Conservation (phyloP, 2,113 vertebrate species). For the Romanogobio albipinnatus region DNA sequence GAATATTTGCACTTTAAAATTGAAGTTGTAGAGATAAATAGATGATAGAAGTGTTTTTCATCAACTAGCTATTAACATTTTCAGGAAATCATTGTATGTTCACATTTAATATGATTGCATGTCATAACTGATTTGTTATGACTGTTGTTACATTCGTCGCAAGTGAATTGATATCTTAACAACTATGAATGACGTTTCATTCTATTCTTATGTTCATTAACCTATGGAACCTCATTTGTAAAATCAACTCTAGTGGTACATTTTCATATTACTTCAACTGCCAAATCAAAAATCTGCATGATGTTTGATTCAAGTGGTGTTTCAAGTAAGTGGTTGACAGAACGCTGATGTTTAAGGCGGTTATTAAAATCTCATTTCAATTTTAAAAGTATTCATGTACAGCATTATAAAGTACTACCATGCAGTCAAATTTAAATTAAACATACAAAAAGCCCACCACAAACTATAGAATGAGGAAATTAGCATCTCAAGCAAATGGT, state of each 20-base stretch:
- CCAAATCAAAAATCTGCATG: background rate
- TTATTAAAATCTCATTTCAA: slow-evolving; percentile 17
- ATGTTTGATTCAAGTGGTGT: slow-evolving; percentile 29
- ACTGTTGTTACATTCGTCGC: no score
- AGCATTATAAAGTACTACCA: background rate
- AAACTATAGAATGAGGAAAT: background rate
- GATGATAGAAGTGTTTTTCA: background rate
- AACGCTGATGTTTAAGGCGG: background rate
- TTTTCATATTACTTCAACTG: background rate
- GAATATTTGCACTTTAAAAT: background rate
- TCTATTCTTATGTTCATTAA: background rate
- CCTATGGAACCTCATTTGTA: background rate
- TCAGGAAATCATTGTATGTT: background rate
- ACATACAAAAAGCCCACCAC: background rate
- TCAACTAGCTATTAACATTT: background rate
- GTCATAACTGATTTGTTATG: background rate
- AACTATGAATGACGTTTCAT: background rate
- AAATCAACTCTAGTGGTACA: background rate
- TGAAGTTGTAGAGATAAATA: background rate
- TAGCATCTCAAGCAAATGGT: background rate
- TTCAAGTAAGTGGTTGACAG: background rate
- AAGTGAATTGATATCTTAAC: background rate
- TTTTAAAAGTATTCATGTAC: background rate
- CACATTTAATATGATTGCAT: background rate
- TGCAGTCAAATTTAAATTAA: background rate